Base-by-base conservation (phyloP, 2,888 invertebrate species). In the Pocota personata region DNA sequence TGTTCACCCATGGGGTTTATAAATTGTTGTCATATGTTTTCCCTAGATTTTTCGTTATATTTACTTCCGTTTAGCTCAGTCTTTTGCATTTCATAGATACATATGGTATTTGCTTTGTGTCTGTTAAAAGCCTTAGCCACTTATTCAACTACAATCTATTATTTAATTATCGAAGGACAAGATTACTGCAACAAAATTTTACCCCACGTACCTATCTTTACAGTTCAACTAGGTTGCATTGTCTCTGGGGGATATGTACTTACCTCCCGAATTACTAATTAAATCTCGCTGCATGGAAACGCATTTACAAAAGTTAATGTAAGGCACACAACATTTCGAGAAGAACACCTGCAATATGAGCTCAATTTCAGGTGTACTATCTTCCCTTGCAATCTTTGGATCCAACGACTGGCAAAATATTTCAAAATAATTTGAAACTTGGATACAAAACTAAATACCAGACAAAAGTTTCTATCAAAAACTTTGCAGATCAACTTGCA, bases 391-490 rank as follows among this genome's bases (percentile, higher is more conserved):
- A n/a, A 46, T 46, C 35, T 48, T n/a, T 46, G 24, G 12, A 48
- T 52, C 10, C 27, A 35, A 40, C 27, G 24, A 40, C 14, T 35
- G 16, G 32, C 48, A 8, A 60, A 73, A 73, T 64, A 71, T 75
- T 72, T 19, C 21, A 57, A 76, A 77, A 77, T 66, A 84, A 64
- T 73, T 80, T 27, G 1, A 69, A 80, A 80, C 80, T 84, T 48
- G 37, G 37, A 58, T 64, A 60, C 62, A 24, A 46, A 75, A 80
- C 80, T 66, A 75, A 84, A 66, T 71, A 75, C 24, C 37, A 84
- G 69, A 79, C 75, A 79, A 84, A 84, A 84, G 84, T 84, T 84
- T 66, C 71, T 58, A 43, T 73, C 57, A 30, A 75, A 80, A 84
- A 84, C 75, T 84, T 80, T n/a, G 10, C 57, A 78, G 78, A 83